Conservation (phyloP, 2,888 invertebrate species). For the Meandrusa payeni region DNA sequence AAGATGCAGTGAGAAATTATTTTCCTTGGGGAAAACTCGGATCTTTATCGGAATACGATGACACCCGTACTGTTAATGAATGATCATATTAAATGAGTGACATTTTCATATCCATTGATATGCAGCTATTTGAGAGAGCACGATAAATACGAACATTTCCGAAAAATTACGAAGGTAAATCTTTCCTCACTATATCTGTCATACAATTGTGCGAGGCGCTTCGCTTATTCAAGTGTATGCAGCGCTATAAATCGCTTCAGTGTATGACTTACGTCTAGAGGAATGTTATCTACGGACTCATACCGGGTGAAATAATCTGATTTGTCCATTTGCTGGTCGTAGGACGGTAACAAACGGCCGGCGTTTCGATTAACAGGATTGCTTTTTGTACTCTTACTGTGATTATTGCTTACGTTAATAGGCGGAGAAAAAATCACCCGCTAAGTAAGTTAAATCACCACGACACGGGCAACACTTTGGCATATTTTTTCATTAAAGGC, state of each 20-base stretch:
- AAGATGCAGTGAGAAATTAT: too few species aligned
- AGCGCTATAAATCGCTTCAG: constrained; percentile 20
- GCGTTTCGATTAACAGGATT: constrained; percentile 73
- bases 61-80: too few species aligned
- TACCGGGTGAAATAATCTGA: constrained; percentile 79
- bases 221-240: too few species aligned
- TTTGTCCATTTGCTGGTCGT: constrained; percentile 77
- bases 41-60: too few species aligned
- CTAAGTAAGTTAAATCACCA: constrained; percentile 9
- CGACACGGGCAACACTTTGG: background rate
- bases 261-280: constrained; percentile 34
- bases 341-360: constrained; percentile 62
- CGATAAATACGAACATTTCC: too few species aligned
- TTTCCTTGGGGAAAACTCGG: too few species aligned
- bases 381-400: constrained; percentile 60
- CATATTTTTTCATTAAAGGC: constrained; percentile 9
- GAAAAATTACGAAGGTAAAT: too few species aligned
- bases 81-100: too few species aligned
- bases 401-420: constrained; percentile 45
- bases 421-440: constrained; percentile 30
- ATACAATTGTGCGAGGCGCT: too few species aligned
- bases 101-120: too few species aligned
- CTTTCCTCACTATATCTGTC: too few species aligned
- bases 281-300: constrained; percentile 71
- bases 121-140: too few species aligned